These are phyloP conservation scores for Hemibates koningsi DNA, from an alignment of 2,113 vertebrate genomes.

Conservation along the genomic window DNA sequence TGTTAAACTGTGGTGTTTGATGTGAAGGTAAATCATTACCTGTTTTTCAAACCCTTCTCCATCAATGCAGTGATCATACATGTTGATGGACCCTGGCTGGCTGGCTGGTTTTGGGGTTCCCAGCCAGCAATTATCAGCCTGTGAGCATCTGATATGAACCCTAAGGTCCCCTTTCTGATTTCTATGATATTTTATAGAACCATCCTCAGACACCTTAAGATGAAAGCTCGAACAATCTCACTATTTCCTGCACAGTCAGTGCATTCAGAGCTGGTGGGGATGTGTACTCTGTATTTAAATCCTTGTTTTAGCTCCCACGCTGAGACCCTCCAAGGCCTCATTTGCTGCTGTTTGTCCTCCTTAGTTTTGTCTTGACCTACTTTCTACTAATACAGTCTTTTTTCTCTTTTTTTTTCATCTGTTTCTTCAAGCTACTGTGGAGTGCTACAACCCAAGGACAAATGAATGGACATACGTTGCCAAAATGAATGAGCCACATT, in stretches of 20 bases:
- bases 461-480: constrained; percentile 98
- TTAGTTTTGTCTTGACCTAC: constrained; percentile 61
- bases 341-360: constrained; percentile 62
- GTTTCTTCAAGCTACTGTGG: constrained; percentile 84
- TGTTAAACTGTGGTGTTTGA: background rate
- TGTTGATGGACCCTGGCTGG: background rate
- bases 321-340: constrained; percentile 62
- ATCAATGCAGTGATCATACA: background rate
- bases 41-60: background rate
- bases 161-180: background rate
- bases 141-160: background rate
- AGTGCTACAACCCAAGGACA: constrained; percentile 96
- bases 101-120: background rate
- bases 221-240: constrained; percentile 21
- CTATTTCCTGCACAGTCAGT: constrained; percentile 22
- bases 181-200: background rate
- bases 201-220: background rate
- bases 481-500: constrained; percentile 98
- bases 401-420: background rate
- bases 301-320: constrained; percentile 50
- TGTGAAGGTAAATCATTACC: background rate
- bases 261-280: constrained; percentile 4
- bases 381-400: constrained; percentile 35
- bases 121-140: background rate
- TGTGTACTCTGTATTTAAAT: constrained; percentile 46